A percentile compares a stretch with the other conserved stretches of the same genome.
phyloP scores from a whole-genome alignment of 2,797 vertebrate genomes.

The Lithobates pipiens region DNA sequence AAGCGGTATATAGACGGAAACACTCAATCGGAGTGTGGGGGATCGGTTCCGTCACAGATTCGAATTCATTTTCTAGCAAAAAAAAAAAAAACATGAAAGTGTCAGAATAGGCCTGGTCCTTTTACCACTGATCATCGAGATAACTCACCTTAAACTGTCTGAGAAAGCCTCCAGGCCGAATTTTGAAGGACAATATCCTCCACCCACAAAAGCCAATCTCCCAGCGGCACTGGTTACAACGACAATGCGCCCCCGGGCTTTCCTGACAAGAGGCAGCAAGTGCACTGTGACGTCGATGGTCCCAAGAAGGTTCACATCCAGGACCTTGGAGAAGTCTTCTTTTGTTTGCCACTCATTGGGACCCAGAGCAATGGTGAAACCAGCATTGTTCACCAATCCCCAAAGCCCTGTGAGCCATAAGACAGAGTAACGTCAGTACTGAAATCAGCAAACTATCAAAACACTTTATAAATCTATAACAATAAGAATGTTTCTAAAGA shows the following conservation, averaged over 20 bases:
- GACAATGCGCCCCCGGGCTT: slow-evolving; percentile 65
- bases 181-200: slow-evolving; percentile 70
- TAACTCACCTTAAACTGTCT: slow-evolving; percentile 67
- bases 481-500: no score
- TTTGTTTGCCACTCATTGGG: slow-evolving; percentile 71
- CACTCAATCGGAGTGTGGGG: no score
- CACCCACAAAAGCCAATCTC: not conserved
- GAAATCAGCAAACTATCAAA: no score
- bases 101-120: no score
- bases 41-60: no score
- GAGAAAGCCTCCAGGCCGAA: slow-evolving; percentile 68
- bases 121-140: no score
- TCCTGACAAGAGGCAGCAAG: slow-evolving; percentile 67
- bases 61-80: no score
- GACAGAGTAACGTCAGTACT: not conserved
- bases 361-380: fast-evolving
- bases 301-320: slow-evolving; percentile 73
- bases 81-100: no score
- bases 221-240: slow-evolving; percentile 64
- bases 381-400: slow-evolving; percentile 76
- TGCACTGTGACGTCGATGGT: slow-evolving; percentile 70
- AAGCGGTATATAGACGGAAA: no score
- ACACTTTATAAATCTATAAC: no score
- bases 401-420: slow-evolving; percentile 69
- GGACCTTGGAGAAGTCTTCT: slow-evolving; percentile 65